Percentiles rank a stretch among this genome's conserved stretches.
Evolutionary conservation across 2,797 vertebrate genomes (phyloP).

Genomic region (Megaceryle alcyon): DNA sequence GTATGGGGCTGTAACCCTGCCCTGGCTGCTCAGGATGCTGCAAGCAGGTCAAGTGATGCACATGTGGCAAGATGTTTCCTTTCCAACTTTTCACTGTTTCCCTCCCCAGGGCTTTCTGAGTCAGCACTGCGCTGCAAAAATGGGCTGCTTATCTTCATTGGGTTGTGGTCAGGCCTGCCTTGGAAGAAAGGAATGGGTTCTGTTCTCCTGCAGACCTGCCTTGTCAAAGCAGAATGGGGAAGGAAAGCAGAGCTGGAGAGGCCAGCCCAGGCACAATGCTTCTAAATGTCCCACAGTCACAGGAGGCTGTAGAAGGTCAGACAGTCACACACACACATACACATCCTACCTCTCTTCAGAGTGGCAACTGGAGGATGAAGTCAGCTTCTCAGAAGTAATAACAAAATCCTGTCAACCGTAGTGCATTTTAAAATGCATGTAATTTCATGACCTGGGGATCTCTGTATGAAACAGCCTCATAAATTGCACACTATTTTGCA

Average conservation of each 20-base stretch:
- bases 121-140: not conserved
- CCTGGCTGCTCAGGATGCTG: conserved; percentile 5
- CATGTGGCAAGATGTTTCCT: not conserved
- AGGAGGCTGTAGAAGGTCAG: not conserved
- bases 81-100: not conserved
- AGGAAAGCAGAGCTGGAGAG: not conserved
- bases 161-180: not conserved
- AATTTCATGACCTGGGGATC: not conserved
- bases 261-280: not conserved
- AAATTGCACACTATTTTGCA: not conserved
- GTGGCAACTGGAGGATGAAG: not conserved
- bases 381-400: not conserved
- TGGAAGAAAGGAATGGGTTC: not conserved
- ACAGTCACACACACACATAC: not conserved
- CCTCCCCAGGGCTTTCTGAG: not conserved
- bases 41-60: not conserved
- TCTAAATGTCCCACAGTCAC: not conserved
- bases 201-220: not conserved
- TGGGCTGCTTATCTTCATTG: rapidly evolving
- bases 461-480: not conserved
- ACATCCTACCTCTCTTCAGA: not conserved
- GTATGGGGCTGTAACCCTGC: not conserved
- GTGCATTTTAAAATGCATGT: not conserved
- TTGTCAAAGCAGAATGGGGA: not conserved
- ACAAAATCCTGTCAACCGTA: not conserved